Percentiles rank a stretch among this genome's conserved stretches.
phyloP scores from a whole-genome alignment of 2,888 invertebrate genomes.

The Andrena trimmerana region DNA sequence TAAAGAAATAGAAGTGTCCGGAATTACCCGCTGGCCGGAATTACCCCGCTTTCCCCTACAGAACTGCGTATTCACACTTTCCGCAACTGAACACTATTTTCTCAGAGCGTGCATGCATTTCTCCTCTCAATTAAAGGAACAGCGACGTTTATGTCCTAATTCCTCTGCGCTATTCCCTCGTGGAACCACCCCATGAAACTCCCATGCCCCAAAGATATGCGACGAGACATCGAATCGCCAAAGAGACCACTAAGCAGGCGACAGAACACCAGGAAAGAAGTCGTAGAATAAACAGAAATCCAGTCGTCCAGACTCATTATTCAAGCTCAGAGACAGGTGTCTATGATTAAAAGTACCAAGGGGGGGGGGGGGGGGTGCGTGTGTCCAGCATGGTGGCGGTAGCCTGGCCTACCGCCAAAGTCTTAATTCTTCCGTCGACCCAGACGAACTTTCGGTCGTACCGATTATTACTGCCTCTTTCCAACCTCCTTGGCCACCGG shows the following conservation, averaged over 20 bases:
- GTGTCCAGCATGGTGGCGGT: conserved; percentile 54
- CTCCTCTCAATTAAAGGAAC: no score
- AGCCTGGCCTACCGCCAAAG: conserved; percentile 70
- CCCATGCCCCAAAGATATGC: not conserved
- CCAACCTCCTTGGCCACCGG: conserved; percentile 79
- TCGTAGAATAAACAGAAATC: conserved; percentile 48
- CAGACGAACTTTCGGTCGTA: conserved; percentile 76
- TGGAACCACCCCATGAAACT: conserved; percentile 3
- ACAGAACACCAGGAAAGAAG: conserved; percentile 30
- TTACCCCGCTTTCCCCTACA: no score
- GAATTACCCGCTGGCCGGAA: no score
- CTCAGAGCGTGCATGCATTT: no score
- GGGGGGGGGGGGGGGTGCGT: conserved; percentile 26
- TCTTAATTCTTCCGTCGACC: conserved; percentile 71
- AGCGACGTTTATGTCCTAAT: conserved; percentile 13
- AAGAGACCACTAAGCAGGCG: not conserved
- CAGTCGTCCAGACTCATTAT: conserved; percentile 71
- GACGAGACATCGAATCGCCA: conserved; percentile 6
- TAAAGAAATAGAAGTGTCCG: no score
- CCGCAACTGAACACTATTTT: no score
- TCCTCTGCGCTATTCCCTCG: not conserved
- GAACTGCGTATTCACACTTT: no score
- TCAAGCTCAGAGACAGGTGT: conserved; percentile 73
- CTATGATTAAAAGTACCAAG: conserved; percentile 72
- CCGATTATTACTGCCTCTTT: conserved; percentile 74